Evolutionary conservation across 2,113 vertebrate species (phyloP), one percentile per base, ranked within the genome.

Genomic region (Epinephelus lanceolatus): DNA sequence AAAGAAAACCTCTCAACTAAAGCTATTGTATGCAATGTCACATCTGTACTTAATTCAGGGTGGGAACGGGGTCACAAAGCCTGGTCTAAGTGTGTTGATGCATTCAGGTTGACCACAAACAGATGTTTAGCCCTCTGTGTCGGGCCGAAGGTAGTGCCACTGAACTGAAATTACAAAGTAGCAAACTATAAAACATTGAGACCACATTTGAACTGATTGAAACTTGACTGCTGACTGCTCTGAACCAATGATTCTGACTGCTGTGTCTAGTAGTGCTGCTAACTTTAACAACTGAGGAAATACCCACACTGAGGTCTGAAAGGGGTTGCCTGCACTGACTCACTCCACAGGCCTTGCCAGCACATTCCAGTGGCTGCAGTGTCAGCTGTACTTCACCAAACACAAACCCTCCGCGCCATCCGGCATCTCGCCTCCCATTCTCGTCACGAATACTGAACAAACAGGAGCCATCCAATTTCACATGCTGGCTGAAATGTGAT

Each of bases 291-390:
- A 45, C 19, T 42, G 49, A 66, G 56, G 17, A 57, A 71, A 30
- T 33, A 15, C 45, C 70, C 21, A 30, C 53, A 9, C 60, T 40
- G 67, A 73, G 69, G 49, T 83, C n/a, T 81, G 73, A 84, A 77
- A 65, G 42, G 27, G 65, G 33, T 27, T 76, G 51, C 33, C 79
- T 74, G 47, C 49, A 47, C 65, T 63, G 66, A 76, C 63, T 85
- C 70, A n/a, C 56, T 71, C 68, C 61, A n/a, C 66, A 68, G 74
- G 68, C 86, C 18, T 37, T 78, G 89, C 81, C 84, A 93, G 87
- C 89, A 92, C 93, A 94, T 95, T 95, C 91, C 91, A 81, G 56
- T 61, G 49, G 42, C 81, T 94, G 93, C 93, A 88, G 42, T 47
- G 89, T 94, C 93, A 93, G 92, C 92, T 86, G 40, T 85, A 88